Percentiles rank a stretch among this genome's conserved stretches.
phyloP scores from a whole-genome alignment of 2,888 invertebrate species.

The Cataglyphis albicans region DNA sequence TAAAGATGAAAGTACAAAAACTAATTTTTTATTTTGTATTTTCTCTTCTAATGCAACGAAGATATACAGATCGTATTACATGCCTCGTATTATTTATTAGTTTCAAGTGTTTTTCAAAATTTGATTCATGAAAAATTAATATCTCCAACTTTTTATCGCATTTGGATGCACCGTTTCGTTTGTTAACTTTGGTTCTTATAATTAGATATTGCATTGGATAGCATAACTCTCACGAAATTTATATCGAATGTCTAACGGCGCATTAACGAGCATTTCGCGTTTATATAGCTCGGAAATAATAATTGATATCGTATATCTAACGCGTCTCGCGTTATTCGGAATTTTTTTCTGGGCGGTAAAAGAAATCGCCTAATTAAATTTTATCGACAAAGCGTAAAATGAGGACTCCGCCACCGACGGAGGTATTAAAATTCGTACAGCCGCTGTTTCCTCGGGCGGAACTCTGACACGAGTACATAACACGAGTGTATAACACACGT shows the following conservation, averaged over 20 bases:
- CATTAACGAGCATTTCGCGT: slow-evolving; percentile 44
- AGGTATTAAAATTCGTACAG: slow-evolving; percentile 44
- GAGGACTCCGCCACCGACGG: slow-evolving; percentile 31
- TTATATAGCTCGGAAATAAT: slow-evolving; percentile 32
- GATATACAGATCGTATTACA: neutral
- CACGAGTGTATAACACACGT: slow-evolving; percentile 39
- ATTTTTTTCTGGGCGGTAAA: slow-evolving; percentile 30
- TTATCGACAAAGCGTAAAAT: slow-evolving; percentile 62
- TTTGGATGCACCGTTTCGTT: neutral
- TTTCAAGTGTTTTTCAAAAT: neutral
- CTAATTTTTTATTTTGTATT: neutral
- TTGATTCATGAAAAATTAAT: slow-evolving; percentile 4
- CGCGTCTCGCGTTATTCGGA: slow-evolving; percentile 43
- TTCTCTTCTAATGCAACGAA: neutral
- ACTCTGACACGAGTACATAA: slow-evolving; percentile 18
- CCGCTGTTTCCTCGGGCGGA: slow-evolving; percentile 24
- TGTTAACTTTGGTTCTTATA: neutral
- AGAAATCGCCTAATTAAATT: slow-evolving; percentile 61
- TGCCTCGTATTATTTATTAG: neutral
- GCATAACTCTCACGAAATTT: slow-evolving; percentile 31
- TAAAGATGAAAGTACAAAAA: neutral
- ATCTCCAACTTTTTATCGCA: neutral
- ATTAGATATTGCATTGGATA: slow-evolving; percentile 23
- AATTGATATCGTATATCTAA: slow-evolving; percentile 53
- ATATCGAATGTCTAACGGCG: slow-evolving; percentile 40